phyloP scores from a whole-genome alignment of 2,113 vertebrate genomes.

The Coracopsis vasa region DNA sequence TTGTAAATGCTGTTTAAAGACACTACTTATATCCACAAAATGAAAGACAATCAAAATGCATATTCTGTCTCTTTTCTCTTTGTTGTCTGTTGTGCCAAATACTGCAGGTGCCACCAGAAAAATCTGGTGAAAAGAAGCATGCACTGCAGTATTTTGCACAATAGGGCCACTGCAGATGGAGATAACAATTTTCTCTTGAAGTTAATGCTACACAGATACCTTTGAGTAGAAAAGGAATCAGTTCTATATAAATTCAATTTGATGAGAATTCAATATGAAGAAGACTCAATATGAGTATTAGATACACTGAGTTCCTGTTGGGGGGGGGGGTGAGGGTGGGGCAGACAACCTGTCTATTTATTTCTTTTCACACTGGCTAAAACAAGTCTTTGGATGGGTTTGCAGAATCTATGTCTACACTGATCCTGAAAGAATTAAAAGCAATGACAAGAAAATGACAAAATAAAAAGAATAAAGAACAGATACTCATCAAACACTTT shows the following conservation, averaged over 20 bases:
- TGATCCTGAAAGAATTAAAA: constrained; percentile 5
- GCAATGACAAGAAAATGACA: not conserved
- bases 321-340: too few relatives aligned
- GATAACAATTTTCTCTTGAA: not conserved
- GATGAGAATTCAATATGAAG: not conserved
- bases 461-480: not conserved
- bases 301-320: not conserved
- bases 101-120: not conserved
- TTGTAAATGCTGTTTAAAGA: not conserved
- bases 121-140: not conserved
- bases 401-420: not conserved
- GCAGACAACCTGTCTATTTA: not conserved
- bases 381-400: not conserved
- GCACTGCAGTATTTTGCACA: not conserved
- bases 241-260: not conserved
- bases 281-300: not conserved
- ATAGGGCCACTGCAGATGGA: not conserved
- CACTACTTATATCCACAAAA: not conserved
- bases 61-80: not conserved
- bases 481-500: not conserved
- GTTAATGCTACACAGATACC: not conserved
- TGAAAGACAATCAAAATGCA: not conserved
- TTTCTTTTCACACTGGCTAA: not conserved
- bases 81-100: not conserved
- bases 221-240: not conserved